phyloP scores from a whole-genome alignment of 2,797 vertebrate genomes.

The Zenarchopterus dispar region DNA sequence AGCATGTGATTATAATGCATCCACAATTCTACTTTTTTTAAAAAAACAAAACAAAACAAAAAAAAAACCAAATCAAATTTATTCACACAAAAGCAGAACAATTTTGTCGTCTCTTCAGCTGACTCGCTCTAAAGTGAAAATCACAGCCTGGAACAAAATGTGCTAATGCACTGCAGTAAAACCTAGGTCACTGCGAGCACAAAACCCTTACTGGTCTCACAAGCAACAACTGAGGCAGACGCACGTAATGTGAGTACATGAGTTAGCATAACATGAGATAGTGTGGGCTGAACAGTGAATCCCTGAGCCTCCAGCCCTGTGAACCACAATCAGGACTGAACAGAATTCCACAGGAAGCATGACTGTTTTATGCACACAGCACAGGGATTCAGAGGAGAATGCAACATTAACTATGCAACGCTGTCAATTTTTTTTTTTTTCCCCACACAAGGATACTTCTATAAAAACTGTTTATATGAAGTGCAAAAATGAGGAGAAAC shows the following conservation, averaged over 20 bases:
- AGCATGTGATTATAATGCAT: too few relatives aligned
- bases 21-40: neutral
- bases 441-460: slow-evolving; percentile 7
- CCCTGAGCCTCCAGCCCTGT: slow-evolving; percentile 52
- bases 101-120: slow-evolving; percentile 7
- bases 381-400: slow-evolving; percentile 4
- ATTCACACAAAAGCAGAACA: neutral
- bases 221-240: slow-evolving; percentile 45
- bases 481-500: slow-evolving; percentile 39
- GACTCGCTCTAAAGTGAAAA: slow-evolving; percentile 26
- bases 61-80: neutral
- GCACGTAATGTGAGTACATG: slow-evolving; percentile 36
- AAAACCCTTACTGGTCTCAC: slow-evolving; percentile 27
- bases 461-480: slow-evolving; percentile 17
- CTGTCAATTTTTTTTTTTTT: slow-evolving; percentile 8
- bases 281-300: slow-evolving; percentile 64
- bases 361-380: slow-evolving; percentile 29
- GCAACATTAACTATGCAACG: slow-evolving; percentile 13
- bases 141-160: slow-evolving; percentile 22
- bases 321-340: slow-evolving; percentile 44
- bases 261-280: slow-evolving; percentile 63
- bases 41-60: too few relatives aligned
- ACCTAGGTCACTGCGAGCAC: slow-evolving; percentile 17
- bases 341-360: slow-evolving; percentile 32
- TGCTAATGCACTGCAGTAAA: slow-evolving; percentile 40